phyloP scores from a whole-genome alignment of 2,888 invertebrate species.

The Rhamphomyia laevipes region DNA sequence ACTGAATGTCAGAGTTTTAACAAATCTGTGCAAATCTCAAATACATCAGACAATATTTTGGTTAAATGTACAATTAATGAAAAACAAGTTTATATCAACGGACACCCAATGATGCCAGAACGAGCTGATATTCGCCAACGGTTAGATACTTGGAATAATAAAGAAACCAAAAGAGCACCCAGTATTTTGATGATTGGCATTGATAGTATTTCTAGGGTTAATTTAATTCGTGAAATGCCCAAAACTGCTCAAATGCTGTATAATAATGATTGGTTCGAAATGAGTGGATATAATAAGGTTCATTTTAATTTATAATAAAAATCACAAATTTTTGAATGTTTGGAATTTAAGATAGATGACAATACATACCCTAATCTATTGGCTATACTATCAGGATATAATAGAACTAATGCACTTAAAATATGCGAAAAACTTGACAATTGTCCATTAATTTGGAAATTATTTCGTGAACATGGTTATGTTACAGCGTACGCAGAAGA shows the following conservation, averaged over 20 bases:
- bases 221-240: constrained; percentile 59
- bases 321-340: too few relatives aligned
- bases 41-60: constrained; percentile 38
- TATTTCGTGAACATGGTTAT: constrained; percentile 57
- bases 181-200: constrained; percentile 67
- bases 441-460: constrained; percentile 66
- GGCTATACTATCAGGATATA: constrained; percentile 61
- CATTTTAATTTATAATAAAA: not conserved
- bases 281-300: constrained; percentile 57
- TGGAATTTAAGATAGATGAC: constrained; percentile 56
- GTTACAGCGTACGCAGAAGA: constrained; percentile 75
- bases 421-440: constrained; percentile 50
- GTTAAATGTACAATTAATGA: constrained; percentile 39
- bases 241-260: constrained; percentile 51
- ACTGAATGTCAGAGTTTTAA: too few relatives aligned
- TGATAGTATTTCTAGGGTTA: constrained; percentile 66
- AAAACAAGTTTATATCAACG: constrained; percentile 30
- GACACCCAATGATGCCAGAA: constrained; percentile 45
- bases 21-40: constrained; percentile 26
- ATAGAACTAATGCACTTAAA: constrained; percentile 33
- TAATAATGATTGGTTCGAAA: constrained; percentile 51
- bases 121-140: constrained; percentile 40
- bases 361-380: constrained; percentile 81
- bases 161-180: constrained; percentile 27
- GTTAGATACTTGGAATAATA: constrained; percentile 23